These are phyloP conservation scores for Arothron firmamentum DNA, from an alignment of 2,113 vertebrate species.

Conservation along the genomic window DNA sequence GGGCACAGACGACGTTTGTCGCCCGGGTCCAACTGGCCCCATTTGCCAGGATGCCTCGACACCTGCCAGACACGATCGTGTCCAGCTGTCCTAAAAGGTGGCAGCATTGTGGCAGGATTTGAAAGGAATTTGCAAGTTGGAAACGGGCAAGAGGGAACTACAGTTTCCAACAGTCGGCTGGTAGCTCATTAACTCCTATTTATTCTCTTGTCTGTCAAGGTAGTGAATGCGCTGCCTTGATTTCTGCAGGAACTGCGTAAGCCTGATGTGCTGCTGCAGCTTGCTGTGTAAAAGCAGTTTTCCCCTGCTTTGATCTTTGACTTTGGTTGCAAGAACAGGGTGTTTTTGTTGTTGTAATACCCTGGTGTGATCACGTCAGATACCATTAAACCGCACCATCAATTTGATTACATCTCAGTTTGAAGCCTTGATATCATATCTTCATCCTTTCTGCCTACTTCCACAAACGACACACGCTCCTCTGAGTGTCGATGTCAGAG, in stretches of 20 bases:
- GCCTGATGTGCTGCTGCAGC: background rate
- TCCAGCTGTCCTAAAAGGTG: slow-evolving; percentile 55
- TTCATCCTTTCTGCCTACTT: slow-evolving; percentile 4
- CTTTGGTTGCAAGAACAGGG: no score
- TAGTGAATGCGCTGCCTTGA: slow-evolving; percentile 28
- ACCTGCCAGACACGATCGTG: slow-evolving; percentile 68
- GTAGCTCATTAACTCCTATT: slow-evolving; percentile 52
- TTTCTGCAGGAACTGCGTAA: slow-evolving; percentile 7
- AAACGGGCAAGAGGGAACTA: slow-evolving; percentile 28
- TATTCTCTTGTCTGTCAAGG: slow-evolving; percentile 46
- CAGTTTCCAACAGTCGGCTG: slow-evolving; percentile 21
- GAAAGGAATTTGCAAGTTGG: slow-evolving; percentile 34
- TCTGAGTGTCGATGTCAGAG: background rate
- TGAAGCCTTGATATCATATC: background rate
- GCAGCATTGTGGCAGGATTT: slow-evolving; percentile 53
- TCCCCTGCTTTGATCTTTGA: background rate
- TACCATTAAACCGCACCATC: background rate
- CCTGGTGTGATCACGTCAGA: background rate
- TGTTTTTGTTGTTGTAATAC: no score
- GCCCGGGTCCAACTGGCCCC: slow-evolving; percentile 53
- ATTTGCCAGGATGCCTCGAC: slow-evolving; percentile 63
- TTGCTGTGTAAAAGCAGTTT: slow-evolving; percentile 11
- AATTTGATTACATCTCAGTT: background rate
- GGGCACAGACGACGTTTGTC: slow-evolving; percentile 27
- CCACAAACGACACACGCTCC: background rate